Base-by-base conservation (phyloP, 1,140 invertebrate species). In the Calephelis nemesis region DNA sequence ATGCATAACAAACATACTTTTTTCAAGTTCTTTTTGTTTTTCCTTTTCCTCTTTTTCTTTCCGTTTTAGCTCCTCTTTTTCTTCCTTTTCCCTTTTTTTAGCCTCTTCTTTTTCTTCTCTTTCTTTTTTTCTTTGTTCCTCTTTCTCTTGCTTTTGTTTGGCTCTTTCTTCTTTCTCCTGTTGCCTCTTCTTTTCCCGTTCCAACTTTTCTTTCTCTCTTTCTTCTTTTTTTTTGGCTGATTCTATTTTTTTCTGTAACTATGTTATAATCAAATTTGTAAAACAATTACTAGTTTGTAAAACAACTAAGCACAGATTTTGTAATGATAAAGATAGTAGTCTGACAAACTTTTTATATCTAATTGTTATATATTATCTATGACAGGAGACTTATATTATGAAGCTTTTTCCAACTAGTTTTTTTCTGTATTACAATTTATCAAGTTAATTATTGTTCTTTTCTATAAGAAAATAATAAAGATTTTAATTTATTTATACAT, bases 41-140 rank as follows among this genome's bases (percentile, higher is more conserved):
- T 93, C 92, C 70, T 93, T 94, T 71, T 93, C 91, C 67, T 93
- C 91, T 40, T 80, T 87, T 75, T 94, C 93, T 76, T 93, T 93
- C 62, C 82, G 88, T 9, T 81, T 86, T 74, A 90, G 86, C 66
- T 93, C 92, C 68, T 92, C 91, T 75, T 92, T 93, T 66, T 92
- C 85, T 69, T 92, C 84, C 58, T 75, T 83, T 52, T 92, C 85
- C 60, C 77, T 82, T 47, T 66, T 81, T 62, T 78, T 87, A 47
- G 82, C 80, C 69, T 90, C 87, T 69, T 91, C 85, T 72, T 90
- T 91, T 68, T 91, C 87, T 68, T 92, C 84, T 39, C 75, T 83
- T 68, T 93, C 89, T 66, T 88, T 87, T 72, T 85, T 88, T n/a
- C 73, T 83, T 67, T 85, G 82, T 47, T 87, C 87, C 69, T 88